Percentiles rank a stretch among this genome's conserved stretches.
Evolutionary conservation across 2,113 vertebrate species (phyloP).

Genomic region (Colaptes auratus): DNA sequence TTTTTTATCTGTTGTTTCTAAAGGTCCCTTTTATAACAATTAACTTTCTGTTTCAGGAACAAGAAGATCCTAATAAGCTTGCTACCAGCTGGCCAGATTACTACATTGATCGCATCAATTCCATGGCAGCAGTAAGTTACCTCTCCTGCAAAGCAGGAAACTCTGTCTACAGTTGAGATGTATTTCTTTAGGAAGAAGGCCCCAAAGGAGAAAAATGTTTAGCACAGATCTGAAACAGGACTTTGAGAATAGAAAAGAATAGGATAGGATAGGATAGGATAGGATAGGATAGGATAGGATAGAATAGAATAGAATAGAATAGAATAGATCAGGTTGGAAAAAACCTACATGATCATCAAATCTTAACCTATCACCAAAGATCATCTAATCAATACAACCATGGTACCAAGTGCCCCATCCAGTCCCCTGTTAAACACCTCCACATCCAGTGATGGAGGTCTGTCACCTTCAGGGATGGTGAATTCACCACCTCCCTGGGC

Average conservation of each 20-base stretch:
- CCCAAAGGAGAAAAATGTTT: not conserved
- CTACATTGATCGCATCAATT: constrained; percentile 98
- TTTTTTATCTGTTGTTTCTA: not conserved
- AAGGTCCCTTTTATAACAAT: not conserved
- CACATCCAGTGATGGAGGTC: too few species aligned
- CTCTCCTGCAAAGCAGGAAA: not conserved
- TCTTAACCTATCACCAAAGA: too few species aligned
- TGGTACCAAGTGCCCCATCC: too few species aligned
- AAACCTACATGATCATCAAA: too few species aligned
- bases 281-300: too few species aligned
- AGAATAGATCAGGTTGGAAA: too few species aligned
- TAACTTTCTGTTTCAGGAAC: constrained; percentile 83
- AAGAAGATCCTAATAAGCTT: constrained; percentile 97
- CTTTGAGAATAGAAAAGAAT: not conserved
- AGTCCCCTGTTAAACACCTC: too few species aligned
- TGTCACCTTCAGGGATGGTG: too few species aligned
- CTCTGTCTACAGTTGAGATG: not conserved
- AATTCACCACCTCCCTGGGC: too few species aligned
- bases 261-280: too few species aligned
- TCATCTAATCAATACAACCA: too few species aligned
- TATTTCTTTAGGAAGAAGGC: not conserved
- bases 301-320: too few species aligned
- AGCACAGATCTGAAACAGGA: not conserved
- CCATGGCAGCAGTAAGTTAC: constrained; percentile 94
- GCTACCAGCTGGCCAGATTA: constrained; percentile 99